A percentile compares a stretch with the other conserved stretches of the same genome.
Conservation (phyloP, 2,113 vertebrate species). For the Galeopterus variegatus region DNA sequence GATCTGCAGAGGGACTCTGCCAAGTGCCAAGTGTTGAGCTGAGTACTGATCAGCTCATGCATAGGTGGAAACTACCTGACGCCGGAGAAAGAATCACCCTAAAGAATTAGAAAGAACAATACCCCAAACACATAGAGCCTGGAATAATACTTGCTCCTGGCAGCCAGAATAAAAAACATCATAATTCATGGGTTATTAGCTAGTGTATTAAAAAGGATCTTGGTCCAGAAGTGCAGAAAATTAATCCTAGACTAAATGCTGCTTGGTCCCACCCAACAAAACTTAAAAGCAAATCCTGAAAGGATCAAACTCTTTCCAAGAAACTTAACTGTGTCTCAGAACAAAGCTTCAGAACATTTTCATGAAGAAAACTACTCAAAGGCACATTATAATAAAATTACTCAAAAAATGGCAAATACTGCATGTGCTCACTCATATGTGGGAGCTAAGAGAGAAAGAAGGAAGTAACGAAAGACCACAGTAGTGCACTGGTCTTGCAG, state of each 20-base stretch:
- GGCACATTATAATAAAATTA: background rate
- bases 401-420: background rate
- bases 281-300: background rate
- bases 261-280: background rate
- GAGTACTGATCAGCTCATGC: background rate
- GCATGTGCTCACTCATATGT: too few relatives aligned
- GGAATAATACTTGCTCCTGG: background rate
- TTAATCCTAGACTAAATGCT: background rate
- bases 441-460: too few relatives aligned
- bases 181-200: background rate
- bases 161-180: background rate
- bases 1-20: background rate
- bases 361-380: background rate
- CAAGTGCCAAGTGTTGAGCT: background rate
- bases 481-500: too few relatives aligned
- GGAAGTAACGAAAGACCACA: too few relatives aligned
- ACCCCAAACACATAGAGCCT: background rate
- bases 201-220: background rate
- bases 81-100: background rate
- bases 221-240: background rate
- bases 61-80: background rate
- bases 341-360: constrained; percentile 12
- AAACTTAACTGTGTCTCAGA: background rate
- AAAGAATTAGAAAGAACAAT: background rate
- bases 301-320: background rate